Evolutionary conservation across 2,113 vertebrate species (phyloP).

Genomic region (Pongo pygmaeus): DNA sequence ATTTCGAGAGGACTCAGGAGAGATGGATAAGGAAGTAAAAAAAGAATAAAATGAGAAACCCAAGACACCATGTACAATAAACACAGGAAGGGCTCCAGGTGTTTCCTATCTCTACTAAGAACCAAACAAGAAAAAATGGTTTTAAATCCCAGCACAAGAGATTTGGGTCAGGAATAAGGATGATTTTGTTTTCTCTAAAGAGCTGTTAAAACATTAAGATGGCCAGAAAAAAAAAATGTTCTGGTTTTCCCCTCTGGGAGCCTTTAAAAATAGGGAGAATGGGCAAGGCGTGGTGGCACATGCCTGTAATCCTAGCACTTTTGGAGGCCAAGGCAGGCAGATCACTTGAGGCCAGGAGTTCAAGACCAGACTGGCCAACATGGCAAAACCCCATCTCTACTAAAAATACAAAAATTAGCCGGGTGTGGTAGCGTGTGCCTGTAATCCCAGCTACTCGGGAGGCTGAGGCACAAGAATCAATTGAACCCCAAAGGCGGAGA

Average conservation of each 20-base stretch:
- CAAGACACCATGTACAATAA: background rate
- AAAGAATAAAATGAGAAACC: conserved; percentile 15
- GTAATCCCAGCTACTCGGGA: too few species aligned
- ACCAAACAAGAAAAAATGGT: conserved; percentile 29
- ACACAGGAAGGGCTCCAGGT: conserved; percentile 16
- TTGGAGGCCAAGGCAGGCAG: too few species aligned
- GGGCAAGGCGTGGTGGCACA: background rate
- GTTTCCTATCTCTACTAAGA: conserved; percentile 3
- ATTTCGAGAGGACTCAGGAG: background rate
- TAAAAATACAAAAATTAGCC: too few species aligned
- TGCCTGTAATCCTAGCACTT: too few species aligned
- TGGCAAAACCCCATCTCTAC: too few species aligned
- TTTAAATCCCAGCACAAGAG: background rate
- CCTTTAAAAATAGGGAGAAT: conserved; percentile 22
- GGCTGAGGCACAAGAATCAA: too few species aligned
- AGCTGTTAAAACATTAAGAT: conserved; percentile 1
- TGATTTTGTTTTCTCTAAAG: background rate
- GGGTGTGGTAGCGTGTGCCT: too few species aligned
- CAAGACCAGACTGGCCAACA: too few species aligned
- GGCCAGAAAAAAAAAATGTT: background rate
- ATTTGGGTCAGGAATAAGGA: conserved; percentile 18
- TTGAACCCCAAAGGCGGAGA: too few species aligned
- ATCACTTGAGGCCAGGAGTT: too few species aligned
- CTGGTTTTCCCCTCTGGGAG: background rate
- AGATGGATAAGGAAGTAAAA: conserved; percentile 17